phyloP scores from a whole-genome alignment of 2,113 vertebrate genomes.

The Piaya cayana region DNA sequence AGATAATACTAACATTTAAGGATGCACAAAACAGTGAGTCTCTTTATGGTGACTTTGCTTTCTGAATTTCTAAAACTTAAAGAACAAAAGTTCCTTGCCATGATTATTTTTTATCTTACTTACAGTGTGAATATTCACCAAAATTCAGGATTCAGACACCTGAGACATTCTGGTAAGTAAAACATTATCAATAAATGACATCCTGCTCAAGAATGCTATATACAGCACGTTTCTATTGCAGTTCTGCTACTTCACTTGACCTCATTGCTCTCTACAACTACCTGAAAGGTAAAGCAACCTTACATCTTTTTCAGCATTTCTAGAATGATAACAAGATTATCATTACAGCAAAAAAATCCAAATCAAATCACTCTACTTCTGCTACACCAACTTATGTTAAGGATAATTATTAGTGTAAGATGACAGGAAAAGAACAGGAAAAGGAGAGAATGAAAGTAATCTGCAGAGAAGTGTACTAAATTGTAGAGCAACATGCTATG shows the following conservation, averaged over 20 bases:
- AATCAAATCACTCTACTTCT: neutral
- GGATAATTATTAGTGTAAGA: neutral
- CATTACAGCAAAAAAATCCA: neutral
- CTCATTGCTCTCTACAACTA: no score
- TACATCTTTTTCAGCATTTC: neutral
- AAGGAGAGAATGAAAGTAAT: neutral
- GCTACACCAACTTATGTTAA: neutral
- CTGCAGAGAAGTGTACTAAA: neutral
- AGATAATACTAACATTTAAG: neutral
- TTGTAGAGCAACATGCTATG: neutral
- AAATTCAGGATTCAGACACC: neutral
- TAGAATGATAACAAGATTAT: neutral
- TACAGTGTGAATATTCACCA: neutral
- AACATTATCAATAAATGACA: neutral
- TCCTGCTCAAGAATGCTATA: neutral
- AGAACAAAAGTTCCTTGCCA: neutral
- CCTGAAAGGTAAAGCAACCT: no score
- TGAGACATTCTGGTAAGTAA: neutral
- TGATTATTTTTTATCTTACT: neutral
- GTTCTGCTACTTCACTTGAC: neutral
- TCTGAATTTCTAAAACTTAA: neutral
- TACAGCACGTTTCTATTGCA: neutral
- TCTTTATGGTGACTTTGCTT: neutral
- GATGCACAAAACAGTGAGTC: neutral
- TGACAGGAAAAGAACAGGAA: neutral